Evolutionary conservation across 2,888 invertebrate genomes (phyloP).

Genomic region (Metalampra italica): DNA sequence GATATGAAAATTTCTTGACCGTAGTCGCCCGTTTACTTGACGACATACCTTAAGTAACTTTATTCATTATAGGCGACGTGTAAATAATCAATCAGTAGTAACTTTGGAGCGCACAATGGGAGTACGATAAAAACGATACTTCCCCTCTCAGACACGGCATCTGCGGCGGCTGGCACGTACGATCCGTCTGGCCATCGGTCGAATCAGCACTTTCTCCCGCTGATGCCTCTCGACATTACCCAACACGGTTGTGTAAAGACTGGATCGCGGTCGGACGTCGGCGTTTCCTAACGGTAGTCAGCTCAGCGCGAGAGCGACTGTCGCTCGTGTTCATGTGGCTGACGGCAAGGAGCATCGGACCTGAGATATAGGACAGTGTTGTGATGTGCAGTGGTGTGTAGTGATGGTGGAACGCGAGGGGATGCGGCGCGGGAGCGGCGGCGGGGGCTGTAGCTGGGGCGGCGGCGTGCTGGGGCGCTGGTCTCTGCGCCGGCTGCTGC

Average conservation of each 20-base stretch:
- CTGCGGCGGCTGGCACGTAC: conserved; percentile 44
- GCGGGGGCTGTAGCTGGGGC: conserved; percentile 65
- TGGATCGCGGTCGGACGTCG: conserved; percentile 29
- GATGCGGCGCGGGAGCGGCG: conserved; percentile 62
- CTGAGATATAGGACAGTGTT: conserved; percentile 39
- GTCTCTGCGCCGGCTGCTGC: conserved; percentile 83
- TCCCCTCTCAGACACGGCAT: conserved; percentile 52
- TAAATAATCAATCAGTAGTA: neutral
- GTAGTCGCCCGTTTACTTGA: conserved; percentile 7
- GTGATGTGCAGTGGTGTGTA: conserved; percentile 43
- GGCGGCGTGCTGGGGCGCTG: conserved; percentile 77
- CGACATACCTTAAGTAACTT: neutral
- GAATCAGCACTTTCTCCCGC: conserved; percentile 63
- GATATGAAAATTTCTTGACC: conserved; percentile 26
- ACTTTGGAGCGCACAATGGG: conserved; percentile 29
- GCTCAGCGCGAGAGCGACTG: conserved; percentile 33
- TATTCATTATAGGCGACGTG: neutral
- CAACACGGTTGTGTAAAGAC: conserved; percentile 60
- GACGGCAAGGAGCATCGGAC: conserved; percentile 14
- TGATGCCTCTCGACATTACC: conserved; percentile 64
- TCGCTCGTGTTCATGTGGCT: conserved; percentile 35
- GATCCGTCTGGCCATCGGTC: conserved; percentile 35
- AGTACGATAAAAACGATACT: conserved; percentile 33
- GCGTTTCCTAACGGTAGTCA: conserved; percentile 54
- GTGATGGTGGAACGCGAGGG: conserved; percentile 67